Base-by-base conservation (phyloP, 2,888 invertebrate species). In the Orchestes rusci region DNA sequence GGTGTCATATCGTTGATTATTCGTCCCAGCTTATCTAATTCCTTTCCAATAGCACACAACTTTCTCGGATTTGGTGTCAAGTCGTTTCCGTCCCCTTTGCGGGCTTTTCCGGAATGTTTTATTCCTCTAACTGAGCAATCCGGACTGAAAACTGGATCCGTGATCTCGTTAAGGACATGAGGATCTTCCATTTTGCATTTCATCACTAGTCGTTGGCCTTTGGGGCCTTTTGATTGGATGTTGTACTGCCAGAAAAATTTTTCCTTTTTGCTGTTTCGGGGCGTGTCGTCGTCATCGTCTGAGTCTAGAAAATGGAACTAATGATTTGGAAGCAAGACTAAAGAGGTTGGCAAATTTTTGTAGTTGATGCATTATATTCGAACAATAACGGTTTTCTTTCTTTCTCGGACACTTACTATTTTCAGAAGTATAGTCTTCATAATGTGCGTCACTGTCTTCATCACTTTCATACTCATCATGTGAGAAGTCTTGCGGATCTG, bases 231-330 rank as follows among this genome's bases (percentile, higher is more conserved):
- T 1, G 95, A 89, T 70, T 96, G 96, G 1, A 95, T 92, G 72
- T 97, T 97, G 68, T 97, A 97, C 67, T 96, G 96, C 96, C 97
- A 97, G 67, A 97, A 96, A 70, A 77, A 95, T 49, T 84, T 77
- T 62, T 92, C 91, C 56, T 83, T 87, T 66, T 87, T 89, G 38
- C 57, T 59, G 32, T 39, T 44, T 16, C 46, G 37, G 2, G 48
- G 39, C 27, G 73, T 70, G 48, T 81, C 80, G 54, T 81, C 74
- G 38, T 70, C 79, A 61, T 80, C 81, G 61, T 80, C 81, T 12
- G 80, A 80, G 60, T 82, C 82, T 76, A 65, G 3, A 32, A 32
- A n/a, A n/a, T n/a, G n/a, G 35, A 13, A 34, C 5, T 20, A 4
- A n/a, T 19, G n/a, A n/a, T n/a, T n/a, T n/a, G n/a, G n/a, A n/a